Percentiles rank a stretch among this genome's conserved stretches.
Conservation (phyloP, 2,113 vertebrate species). For the Sapayoa aenigma region DNA sequence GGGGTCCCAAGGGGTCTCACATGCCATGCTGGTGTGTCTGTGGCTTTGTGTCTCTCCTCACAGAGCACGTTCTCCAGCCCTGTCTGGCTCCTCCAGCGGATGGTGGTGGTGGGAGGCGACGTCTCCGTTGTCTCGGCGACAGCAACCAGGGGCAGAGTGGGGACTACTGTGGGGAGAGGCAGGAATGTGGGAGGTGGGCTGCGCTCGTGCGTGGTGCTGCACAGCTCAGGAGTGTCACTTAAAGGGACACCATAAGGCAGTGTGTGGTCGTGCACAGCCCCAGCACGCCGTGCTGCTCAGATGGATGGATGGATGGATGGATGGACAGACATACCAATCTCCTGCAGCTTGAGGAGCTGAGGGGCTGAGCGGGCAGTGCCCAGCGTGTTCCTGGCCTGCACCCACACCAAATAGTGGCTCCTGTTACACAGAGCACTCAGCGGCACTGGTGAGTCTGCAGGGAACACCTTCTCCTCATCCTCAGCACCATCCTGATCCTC, state of each 20-base stretch:
- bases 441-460: not conserved
- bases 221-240: accelerated
- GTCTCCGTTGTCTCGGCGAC: conserved; percentile 5
- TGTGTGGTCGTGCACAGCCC: accelerated
- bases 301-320: accelerated
- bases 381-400: conserved; percentile 61
- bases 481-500: not conserved
- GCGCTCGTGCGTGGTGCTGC: accelerated
- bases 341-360: conserved; percentile 23
- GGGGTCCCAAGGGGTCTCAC: conserved; percentile 38
- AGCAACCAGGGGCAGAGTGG: conserved; percentile 19
- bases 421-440: not conserved
- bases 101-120: conserved; percentile 6
- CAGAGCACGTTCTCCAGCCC: conserved; percentile 29
- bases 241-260: accelerated
- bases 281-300: accelerated
- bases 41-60: conserved; percentile 62
- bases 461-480: not conserved
- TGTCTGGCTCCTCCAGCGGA: conserved; percentile 59
- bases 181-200: accelerated
- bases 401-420: conserved; percentile 33
- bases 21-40: not conserved
- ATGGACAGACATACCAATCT: conserved; percentile 41
- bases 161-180: conserved; percentile 52
- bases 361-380: conserved; percentile 46